Percentiles rank a stretch among this genome's conserved stretches.
Evolutionary conservation across 2,888 invertebrate genomes (phyloP).

Genomic region (Rutpela maculata): DNA sequence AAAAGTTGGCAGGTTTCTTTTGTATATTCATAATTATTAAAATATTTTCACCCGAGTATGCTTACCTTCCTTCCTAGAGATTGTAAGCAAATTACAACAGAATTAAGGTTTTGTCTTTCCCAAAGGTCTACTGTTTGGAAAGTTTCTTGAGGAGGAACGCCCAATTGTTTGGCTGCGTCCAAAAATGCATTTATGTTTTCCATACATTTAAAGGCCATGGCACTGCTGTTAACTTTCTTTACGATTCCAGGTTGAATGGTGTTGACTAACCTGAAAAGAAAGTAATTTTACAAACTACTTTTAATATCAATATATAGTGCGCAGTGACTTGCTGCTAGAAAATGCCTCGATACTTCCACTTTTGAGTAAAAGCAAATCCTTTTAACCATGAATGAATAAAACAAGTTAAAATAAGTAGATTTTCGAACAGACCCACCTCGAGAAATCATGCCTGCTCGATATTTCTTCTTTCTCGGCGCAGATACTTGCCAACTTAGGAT

Average conservation of each 20-base stretch:
- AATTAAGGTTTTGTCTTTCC: conserved; percentile 96
- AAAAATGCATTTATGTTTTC: conserved; percentile 98
- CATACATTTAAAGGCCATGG: conserved; percentile 98
- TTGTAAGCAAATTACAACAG: conserved; percentile 95
- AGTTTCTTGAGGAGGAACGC: conserved; percentile 94
- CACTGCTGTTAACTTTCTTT: conserved; percentile 91
- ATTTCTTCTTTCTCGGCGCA: no score
- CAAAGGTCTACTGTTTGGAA: conserved; percentile 98
- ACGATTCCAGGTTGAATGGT: conserved; percentile 89
- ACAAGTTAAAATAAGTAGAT: no score
- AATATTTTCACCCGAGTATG: not conserved
- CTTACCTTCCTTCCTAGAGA: conserved; percentile 94
- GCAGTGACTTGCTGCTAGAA: no score
- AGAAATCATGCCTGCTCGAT: no score
- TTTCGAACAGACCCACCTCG: no score
- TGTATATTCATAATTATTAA: conserved; percentile 1
- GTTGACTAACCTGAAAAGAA: conserved; percentile 85
- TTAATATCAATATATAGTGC: no score
- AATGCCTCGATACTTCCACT: no score
- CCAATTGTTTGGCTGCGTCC: conserved; percentile 87
- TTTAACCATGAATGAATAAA: no score
- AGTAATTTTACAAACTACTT: conserved; percentile 32
- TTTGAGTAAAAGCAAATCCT: no score
- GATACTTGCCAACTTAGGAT: no score
- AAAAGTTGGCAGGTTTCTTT: no score